These are phyloP conservation scores for Puffinus mauretanicus DNA, from an alignment of 2,113 vertebrate species.

Conservation along the genomic window DNA sequence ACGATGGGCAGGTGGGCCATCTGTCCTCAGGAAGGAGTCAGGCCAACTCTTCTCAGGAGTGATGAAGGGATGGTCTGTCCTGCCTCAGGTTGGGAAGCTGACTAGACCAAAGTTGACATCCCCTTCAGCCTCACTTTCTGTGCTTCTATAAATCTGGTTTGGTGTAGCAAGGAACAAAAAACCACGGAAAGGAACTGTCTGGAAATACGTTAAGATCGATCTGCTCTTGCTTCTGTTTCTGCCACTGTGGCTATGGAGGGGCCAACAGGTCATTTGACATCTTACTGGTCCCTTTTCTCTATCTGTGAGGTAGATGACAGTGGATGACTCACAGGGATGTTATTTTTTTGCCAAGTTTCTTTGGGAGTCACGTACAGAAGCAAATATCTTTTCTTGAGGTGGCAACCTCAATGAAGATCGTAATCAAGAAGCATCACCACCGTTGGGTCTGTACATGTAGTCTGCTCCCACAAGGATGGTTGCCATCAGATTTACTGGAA, in stretches of 20 bases:
- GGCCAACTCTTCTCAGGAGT: background rate
- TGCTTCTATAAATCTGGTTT: background rate
- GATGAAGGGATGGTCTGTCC: background rate
- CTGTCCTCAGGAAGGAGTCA: background rate
- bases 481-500: constrained; percentile 32
- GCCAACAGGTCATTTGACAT: background rate
- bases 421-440: constrained; percentile 26
- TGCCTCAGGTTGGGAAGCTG: background rate
- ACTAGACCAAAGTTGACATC: background rate
- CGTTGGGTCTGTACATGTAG: constrained; percentile 44
- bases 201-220: background rate
- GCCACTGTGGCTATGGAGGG: accelerated
- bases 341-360: constrained; percentile 30
- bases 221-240: background rate
- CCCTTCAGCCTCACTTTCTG: background rate
- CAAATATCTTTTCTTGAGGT: constrained; percentile 31
- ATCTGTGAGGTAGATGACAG: background rate
- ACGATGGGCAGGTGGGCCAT: background rate
- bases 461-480: background rate
- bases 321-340: constrained; percentile 9
- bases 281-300: background rate
- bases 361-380: constrained; percentile 10
- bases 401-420: background rate
- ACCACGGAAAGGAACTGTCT: background rate
- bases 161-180: background rate